Evolutionary conservation across 2,797 vertebrate species (phyloP).

Genomic region (Acrossocheilus wenchowensis): DNA sequence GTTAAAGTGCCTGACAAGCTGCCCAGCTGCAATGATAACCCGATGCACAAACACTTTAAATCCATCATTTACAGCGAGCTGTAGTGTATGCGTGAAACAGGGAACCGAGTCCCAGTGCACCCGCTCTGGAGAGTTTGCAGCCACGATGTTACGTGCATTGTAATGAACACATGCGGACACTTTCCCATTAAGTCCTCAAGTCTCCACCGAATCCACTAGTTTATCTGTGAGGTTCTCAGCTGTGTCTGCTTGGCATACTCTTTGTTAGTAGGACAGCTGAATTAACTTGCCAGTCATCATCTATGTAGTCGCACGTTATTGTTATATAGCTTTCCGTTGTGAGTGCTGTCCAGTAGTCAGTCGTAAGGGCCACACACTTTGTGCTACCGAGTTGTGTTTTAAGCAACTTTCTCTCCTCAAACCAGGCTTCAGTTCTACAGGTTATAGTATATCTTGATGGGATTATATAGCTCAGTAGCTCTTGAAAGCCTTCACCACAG

Average conservation of each 20-base stretch:
- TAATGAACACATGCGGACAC: neutral
- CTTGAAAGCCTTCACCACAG: neutral
- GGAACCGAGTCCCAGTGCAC: conserved; percentile 32
- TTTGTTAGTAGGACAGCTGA: neutral
- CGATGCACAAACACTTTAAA: neutral
- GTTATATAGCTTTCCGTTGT: neutral
- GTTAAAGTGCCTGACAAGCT: conserved; percentile 35
- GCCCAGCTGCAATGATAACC: neutral
- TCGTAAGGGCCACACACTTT: neutral
- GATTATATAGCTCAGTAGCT: conserved; percentile 8
- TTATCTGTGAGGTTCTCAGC: neutral
- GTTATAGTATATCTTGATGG: too few relatives aligned
- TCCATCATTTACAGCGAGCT: neutral
- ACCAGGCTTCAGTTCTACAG: too few relatives aligned
- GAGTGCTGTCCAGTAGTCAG: neutral
- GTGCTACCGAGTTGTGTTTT: too few relatives aligned
- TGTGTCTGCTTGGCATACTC: neutral
- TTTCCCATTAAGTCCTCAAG: conserved; percentile 3
- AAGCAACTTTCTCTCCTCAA: too few relatives aligned
- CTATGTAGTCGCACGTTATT: neutral
- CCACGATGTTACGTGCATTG: conserved; percentile 2
- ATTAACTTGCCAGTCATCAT: neutral
- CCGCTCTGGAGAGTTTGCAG: neutral
- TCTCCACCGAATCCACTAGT: neutral
- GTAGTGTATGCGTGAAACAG: conserved; percentile 27